Percentiles rank a stretch among this genome's conserved stretches.
These are phyloP conservation scores for human DNA, from an alignment of 2,113 vertebrate genomes.

Conservation along the genomic window GRCh38 chrX:118047001-118047500, in stretches of 20 bases:
- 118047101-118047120: neutral
- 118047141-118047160: neutral
- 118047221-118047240: neutral
- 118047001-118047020: neutral
- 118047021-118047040: neutral
- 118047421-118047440: neutral
- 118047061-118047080: neutral
- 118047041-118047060: neutral
- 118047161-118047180: neutral
- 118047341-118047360: neutral
- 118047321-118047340: neutral
- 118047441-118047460: neutral
- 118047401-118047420: neutral
- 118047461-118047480: neutral
- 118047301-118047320: neutral
- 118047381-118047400: neutral
- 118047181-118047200: neutral
- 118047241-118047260: neutral
- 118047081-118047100: neutral
- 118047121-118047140: neutral
- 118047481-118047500: neutral
- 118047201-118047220: conserved; percentile 10
- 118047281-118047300: neutral
- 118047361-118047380: conserved; percentile 10
- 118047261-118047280: conserved; percentile 12